Conservation (phyloP, 2,113 vertebrate genomes). For the Tragelaphus scriptus region DNA sequence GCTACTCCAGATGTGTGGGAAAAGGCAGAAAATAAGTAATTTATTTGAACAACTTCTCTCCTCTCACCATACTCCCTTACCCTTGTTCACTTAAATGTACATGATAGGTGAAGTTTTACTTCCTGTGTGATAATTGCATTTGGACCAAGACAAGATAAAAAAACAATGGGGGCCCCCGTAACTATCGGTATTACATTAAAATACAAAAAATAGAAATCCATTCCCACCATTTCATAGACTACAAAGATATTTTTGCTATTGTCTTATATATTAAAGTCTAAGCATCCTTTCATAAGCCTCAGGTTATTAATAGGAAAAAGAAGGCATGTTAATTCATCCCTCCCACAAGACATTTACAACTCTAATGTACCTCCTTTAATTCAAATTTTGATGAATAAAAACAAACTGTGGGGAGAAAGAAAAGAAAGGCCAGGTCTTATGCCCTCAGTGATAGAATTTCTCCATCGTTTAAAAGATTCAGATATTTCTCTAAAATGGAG, state of each 20-base stretch:
- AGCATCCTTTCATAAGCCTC: neutral
- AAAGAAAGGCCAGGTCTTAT: neutral
- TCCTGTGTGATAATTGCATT: neutral
- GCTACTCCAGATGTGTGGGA: no score
- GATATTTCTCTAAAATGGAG: neutral
- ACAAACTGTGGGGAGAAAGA: neutral
- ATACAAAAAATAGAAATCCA: no score
- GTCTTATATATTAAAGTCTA: fast-evolving
- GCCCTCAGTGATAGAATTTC: fast-evolving
- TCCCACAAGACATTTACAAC: neutral
- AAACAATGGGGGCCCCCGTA: no score
- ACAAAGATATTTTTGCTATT: fast-evolving
- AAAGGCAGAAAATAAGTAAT: no score
- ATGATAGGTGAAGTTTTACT: neutral
- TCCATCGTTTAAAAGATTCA: neutral
- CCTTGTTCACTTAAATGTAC: neutral
- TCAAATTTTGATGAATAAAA: neutral
- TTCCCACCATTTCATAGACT: fast-evolving
- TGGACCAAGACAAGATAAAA: neutral
- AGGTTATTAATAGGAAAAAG: neutral
- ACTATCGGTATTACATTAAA: fast-evolving
- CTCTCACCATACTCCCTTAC: fast-evolving
- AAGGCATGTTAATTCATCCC: fast-evolving
- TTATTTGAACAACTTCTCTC: neutral
- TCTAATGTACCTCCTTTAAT: neutral